Percentiles rank a stretch among this genome's conserved stretches.
Conservation (phyloP, 2,888 invertebrate species). For the Hirtodrosophila alboralis region DNA sequence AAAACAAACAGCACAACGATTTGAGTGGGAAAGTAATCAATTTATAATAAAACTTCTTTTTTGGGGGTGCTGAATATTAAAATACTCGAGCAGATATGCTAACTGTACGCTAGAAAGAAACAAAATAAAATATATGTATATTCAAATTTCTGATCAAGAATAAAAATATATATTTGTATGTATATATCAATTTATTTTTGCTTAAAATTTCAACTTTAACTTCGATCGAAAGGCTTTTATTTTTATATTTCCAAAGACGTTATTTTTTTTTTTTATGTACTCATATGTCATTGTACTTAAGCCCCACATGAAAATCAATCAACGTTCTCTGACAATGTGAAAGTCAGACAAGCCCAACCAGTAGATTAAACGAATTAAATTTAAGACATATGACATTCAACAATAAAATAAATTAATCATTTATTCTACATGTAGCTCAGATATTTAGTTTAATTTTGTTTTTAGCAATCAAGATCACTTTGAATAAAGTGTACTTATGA, state of each 20-base stretch:
- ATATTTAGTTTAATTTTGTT: conserved; percentile 1
- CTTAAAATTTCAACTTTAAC: no score
- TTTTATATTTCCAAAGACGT: no score
- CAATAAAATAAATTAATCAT: conserved; percentile 15
- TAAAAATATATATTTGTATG: no score
- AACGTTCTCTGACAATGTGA: conserved; percentile 15
- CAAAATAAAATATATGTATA: no score
- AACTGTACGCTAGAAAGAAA: no score
- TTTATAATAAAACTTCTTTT: conserved; percentile 1
- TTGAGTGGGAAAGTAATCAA: conserved; percentile 39
- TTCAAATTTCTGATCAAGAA: no score
- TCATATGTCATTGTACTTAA: conserved; percentile 1
- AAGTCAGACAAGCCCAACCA: background rate
- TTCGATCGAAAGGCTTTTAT: no score
- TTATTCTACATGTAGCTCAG: background rate
- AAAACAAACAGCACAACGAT: conserved; percentile 48
- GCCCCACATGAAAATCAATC: conserved; percentile 29
- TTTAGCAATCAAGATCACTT: conserved; percentile 1
- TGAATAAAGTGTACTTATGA: conserved; percentile 8
- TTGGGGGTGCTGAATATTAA: no score
- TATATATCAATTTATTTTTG: no score
- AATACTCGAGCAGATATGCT: no score
- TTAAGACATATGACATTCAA: conserved; percentile 16
- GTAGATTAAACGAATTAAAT: conserved; percentile 15
- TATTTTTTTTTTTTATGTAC: no score